Evolutionary conservation across 2,888 invertebrate species (phyloP), one percentile per base, ranked within the genome.

Genomic region (Pelosia muscerda): DNA sequence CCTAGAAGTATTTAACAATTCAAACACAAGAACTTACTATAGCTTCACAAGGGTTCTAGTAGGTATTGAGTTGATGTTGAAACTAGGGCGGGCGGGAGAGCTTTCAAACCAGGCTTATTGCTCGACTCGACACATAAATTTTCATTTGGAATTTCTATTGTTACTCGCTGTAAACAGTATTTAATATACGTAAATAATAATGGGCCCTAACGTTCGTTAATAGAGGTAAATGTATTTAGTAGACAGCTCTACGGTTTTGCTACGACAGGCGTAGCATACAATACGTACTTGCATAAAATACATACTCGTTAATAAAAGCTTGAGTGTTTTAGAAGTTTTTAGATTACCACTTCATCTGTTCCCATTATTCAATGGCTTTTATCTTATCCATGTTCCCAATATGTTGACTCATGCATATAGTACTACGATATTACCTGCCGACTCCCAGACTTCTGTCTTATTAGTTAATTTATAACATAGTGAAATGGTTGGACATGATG

Each of bases 71-170:
- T 66, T 58, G 60, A 70, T 66, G 67, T 74, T 74, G 69, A 77
- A 80, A 81, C 77, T 81, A 79, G 66, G 66, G 25, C 73, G 66
- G 66, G 25, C 73, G 66, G 67, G 38, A 59, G 65, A 77, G 69
- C 76, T 79, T 81, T 84, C 82, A 77, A 79, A 76, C 69, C 72
- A 54, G 73, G 78, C 81, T 86, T 84, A 84, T 84, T 85, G 81
- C 83, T 81, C 76, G 82, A 84, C 83, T 82, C 81, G 60, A 60
- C 68, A 73, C 77, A 82, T 81, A 81, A 77, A 85, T 85, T 86
- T 82, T 77, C 79, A 82, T 85, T 78, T 78, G 67, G 72, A 84
- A 83, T 84, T 81, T 81, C 79, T 77, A 79, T 81, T 73, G 77
- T 71, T 71, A 75, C 67, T 77, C 74, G 66, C 74, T 75, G 78